phyloP scores from a whole-genome alignment of 1,140 invertebrate genomes.

The Drosophila burlai region DNA sequence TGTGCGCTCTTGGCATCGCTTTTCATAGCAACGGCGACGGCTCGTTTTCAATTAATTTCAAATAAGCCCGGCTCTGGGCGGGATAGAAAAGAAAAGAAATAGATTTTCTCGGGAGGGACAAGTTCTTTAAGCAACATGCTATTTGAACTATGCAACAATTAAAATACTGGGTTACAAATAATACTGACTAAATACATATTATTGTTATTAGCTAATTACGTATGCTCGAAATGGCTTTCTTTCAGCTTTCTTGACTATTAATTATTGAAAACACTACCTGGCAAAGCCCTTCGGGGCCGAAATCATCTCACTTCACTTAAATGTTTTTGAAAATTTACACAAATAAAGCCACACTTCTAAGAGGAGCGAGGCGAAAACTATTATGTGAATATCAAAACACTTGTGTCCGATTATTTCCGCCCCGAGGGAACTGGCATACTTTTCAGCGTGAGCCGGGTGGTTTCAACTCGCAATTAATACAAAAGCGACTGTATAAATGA shows the following conservation, averaged over 20 bases:
- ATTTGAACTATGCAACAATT: not conserved
- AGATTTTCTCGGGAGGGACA: not conserved
- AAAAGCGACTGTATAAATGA: conserved; percentile 35
- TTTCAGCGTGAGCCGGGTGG: conserved; percentile 40
- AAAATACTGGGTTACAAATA: not conserved
- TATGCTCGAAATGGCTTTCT: not conserved
- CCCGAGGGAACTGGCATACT: conserved; percentile 55
- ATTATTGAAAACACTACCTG: not conserved
- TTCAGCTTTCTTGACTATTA: not conserved
- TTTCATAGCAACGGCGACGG: not conserved
- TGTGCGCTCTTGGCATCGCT: conserved; percentile 19
- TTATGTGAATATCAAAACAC: conserved; percentile 24
- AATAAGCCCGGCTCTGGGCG: conserved; percentile 3
- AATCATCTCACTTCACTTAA: conserved; percentile 28
- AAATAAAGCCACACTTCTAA: conserved; percentile 10
- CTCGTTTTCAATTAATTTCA: conserved; percentile 32
- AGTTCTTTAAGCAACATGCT: not conserved
- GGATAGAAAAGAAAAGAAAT: not conserved
- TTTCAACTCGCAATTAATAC: conserved; percentile 37
- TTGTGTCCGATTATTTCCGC: conserved; percentile 21
- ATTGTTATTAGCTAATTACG: not conserved
- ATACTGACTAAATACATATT: not conserved
- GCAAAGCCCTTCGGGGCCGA: not conserved
- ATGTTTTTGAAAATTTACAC: conserved; percentile 7
- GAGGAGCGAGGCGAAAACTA: conserved; percentile 14